A percentile compares a stretch with the other conserved stretches of the same genome.
Evolutionary conservation across 2,888 invertebrate species (phyloP).

Genomic region (Meiosimyza decipiens): DNA sequence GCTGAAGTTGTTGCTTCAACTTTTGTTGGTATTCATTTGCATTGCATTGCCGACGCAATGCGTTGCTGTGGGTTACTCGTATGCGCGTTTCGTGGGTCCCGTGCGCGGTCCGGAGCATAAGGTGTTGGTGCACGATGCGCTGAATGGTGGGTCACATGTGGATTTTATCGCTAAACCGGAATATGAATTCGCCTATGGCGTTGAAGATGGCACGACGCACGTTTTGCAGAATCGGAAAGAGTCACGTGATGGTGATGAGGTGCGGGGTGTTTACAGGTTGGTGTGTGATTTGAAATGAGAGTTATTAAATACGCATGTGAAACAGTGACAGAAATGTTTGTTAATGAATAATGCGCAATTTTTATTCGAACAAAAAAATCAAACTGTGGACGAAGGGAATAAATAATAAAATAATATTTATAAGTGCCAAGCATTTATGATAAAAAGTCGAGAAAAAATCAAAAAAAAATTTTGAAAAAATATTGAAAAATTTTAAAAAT

Average conservation of each 20-base stretch:
- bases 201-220: constrained; percentile 78
- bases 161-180: constrained; percentile 81
- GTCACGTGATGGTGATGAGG: constrained; percentile 77
- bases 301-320: not conserved
- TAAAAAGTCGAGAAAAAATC: no score
- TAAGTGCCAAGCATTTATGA: no score
- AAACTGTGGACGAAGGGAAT: no score
- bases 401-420: no score
- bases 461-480: no score
- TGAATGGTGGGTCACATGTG: constrained; percentile 67
- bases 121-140: constrained; percentile 58
- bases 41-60: constrained; percentile 38
- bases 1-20: constrained; percentile 15
- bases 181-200: constrained; percentile 81
- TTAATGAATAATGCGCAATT: not conserved
- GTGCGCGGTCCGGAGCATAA: constrained; percentile 73
- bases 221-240: constrained; percentile 81
- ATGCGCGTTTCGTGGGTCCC: constrained; percentile 79
- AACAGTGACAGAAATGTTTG: not conserved
- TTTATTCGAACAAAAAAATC: not conserved
- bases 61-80: constrained; percentile 72
- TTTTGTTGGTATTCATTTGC: constrained; percentile 5
- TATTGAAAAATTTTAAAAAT: no score
- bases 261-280: constrained; percentile 76
- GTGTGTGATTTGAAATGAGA: constrained; percentile 31